Base-by-base conservation (phyloP, 2,113 vertebrate species). In the Chaetura pelagica region DNA sequence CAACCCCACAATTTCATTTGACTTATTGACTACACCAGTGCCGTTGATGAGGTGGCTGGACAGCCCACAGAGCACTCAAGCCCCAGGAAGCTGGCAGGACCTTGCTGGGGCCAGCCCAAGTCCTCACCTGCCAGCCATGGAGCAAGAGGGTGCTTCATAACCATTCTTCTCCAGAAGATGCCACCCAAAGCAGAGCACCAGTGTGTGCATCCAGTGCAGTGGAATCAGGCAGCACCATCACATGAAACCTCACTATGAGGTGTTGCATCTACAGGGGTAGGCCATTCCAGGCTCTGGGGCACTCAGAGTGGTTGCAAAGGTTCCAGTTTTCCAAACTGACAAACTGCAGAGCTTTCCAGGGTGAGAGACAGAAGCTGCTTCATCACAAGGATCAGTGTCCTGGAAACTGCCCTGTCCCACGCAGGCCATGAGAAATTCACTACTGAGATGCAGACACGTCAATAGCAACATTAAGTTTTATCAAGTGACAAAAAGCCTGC, bases 191-290 rank as follows among this genome's bases (percentile, higher is more conserved):
- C 1, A 0, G 29, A 89, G 18, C 48, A 61, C 16, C 2, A 2
- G 14, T 12, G 12, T 23, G 14, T n/a, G 21, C 44, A 4, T 13
- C 13, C 12, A 67, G 23, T 4, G 8, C 20, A 35, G 5, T 63
- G 20, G 68, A 42, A 15, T 26, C 59, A 61, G 59, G 64, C 34
- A 81, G n/a, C 24, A n/a, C 6, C 15, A 5, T 14, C 30, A 24
- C 1, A 0, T 55, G 42, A 74, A 80, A 55, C 6, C 8, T 49
- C 12, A 1, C 23, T 15, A 4, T 3, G 29, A 57, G 27, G 5
- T 52, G 14, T 1, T 48, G 10, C 24, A 49, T 21, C 15, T 34
- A 67, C 32, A 57, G 11, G 10, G 14, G 20, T 14, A n/a, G 5
- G 42, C 12, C 62, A 15, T 51, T 57, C 24, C 3, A 24, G 68